A percentile compares a stretch with the other conserved stretches of the same genome.
Evolutionary conservation across 1,140 invertebrate genomes (phyloP).

Genomic region (Drosophila simulans): DNA sequence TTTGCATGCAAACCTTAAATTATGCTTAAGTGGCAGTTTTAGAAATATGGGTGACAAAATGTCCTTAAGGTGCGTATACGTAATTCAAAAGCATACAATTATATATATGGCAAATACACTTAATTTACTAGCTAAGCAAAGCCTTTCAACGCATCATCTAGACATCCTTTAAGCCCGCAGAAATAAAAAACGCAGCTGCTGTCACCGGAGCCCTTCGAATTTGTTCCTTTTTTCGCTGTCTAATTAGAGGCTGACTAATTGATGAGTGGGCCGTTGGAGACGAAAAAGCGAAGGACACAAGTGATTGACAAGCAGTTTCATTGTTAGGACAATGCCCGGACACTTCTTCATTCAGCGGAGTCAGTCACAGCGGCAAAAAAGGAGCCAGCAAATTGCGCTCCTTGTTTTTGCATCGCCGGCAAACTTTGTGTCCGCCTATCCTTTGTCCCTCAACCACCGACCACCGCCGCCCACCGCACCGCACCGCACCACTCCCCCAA

Average conservation of each 20-base stretch:
- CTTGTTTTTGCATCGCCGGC: slow-evolving; percentile 39
- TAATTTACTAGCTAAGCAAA: background rate
- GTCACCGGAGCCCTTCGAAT: slow-evolving; percentile 2
- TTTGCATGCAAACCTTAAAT: slow-evolving; percentile 1
- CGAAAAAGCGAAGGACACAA: slow-evolving; percentile 13
- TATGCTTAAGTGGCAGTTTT: no score
- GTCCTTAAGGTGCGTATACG: background rate
- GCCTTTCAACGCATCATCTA: background rate
- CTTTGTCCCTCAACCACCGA: slow-evolving; percentile 12
- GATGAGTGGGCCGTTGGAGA: slow-evolving; percentile 46
- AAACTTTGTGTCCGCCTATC: slow-evolving; percentile 32
- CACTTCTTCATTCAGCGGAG: slow-evolving; percentile 15
- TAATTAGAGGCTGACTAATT: slow-evolving; percentile 70
- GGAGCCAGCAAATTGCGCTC: slow-evolving; percentile 49
- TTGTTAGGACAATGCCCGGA: slow-evolving; percentile 49
- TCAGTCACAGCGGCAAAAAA: slow-evolving; percentile 17
- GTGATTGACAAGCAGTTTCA: slow-evolving; percentile 71
- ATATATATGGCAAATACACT: background rate
- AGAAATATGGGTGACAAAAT: background rate
- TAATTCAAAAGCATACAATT: background rate
- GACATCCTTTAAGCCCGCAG: background rate
- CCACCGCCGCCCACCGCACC: background rate
- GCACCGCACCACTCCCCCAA: background rate
- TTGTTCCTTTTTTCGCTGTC: slow-evolving; percentile 38
- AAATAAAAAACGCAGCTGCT: background rate